Conservation (phyloP, 2,888 invertebrate species). For the Tryphoninae sp. region DNA sequence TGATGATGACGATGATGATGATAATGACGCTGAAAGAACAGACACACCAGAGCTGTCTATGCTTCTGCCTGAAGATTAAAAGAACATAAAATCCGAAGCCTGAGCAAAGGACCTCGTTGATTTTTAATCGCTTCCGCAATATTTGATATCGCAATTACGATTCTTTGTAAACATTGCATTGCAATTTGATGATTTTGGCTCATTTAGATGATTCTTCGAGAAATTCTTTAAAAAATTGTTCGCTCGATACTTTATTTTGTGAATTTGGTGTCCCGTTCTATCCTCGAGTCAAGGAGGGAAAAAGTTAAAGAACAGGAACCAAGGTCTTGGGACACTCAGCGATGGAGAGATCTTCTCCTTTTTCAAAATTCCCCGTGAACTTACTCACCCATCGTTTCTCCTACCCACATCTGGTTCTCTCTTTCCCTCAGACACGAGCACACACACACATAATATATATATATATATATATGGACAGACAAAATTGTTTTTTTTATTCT, state of each 20-base stretch:
- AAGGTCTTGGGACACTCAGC: background rate
- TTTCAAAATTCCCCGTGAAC: slow-evolving; percentile 75
- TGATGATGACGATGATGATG: slow-evolving; percentile 20
- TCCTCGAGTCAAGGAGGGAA: background rate
- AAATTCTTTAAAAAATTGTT: no score
- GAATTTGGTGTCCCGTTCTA: background rate
- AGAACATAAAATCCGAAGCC: background rate
- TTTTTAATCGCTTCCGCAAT: background rate
- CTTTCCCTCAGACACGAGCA: slow-evolving; percentile 15
- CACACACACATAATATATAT: slow-evolving; percentile 1
- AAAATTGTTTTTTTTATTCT: slow-evolving; percentile 6
- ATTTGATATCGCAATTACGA: no score
- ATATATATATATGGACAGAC: background rate
- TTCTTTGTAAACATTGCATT: no score
- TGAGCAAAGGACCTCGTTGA: background rate
- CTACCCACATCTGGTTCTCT: slow-evolving; percentile 71
- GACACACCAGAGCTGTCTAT: background rate
- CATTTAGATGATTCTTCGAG: no score
- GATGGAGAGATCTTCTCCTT: slow-evolving; percentile 53
- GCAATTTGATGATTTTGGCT: no score
- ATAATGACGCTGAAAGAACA: background rate
- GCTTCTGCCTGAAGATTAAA: background rate
- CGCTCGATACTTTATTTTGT: no score
- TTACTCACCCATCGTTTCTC: slow-evolving; percentile 76
- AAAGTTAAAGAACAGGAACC: background rate